phyloP scores from a whole-genome alignment of 2,888 invertebrate genomes.

The Cheilosia vulpina region DNA sequence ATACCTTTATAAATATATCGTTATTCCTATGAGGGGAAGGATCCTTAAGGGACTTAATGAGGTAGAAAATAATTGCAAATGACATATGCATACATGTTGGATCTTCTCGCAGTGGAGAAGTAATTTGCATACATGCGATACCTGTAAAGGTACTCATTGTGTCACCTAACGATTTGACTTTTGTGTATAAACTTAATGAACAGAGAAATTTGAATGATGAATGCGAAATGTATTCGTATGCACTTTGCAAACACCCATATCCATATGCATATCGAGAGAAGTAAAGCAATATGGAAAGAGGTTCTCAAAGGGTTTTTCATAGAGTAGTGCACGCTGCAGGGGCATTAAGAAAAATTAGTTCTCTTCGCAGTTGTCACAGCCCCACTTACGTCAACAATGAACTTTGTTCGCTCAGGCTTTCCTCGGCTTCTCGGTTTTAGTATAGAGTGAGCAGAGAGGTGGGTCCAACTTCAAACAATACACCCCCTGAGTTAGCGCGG shows the following conservation, averaged over 20 bases:
- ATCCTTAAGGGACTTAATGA: constrained; percentile 69
- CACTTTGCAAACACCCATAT: neutral
- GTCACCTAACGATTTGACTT: constrained; percentile 52
- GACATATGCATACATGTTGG: constrained; percentile 64
- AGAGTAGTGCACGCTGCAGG: too few species aligned
- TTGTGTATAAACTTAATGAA: constrained; percentile 42
- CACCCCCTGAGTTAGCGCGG: too few species aligned
- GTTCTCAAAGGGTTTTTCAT: too few species aligned
- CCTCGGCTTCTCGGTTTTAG: too few species aligned
- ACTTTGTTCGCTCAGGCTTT: too few species aligned
- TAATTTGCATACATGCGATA: constrained; percentile 2
- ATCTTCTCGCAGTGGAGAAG: constrained; percentile 37
- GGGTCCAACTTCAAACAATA: too few species aligned
- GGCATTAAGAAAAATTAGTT: too few species aligned
- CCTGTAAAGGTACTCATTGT: constrained; percentile 3
- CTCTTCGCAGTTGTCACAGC: too few species aligned
- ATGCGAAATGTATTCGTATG: constrained; percentile 6
- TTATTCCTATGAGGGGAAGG: constrained; percentile 34
- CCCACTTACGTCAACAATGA: too few species aligned
- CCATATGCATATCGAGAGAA: neutral
- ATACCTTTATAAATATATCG: constrained; percentile 4
- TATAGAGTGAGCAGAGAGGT: too few species aligned
- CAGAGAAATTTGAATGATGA: constrained; percentile 37
- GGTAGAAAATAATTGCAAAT: constrained; percentile 72
- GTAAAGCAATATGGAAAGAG: neutral